Base-by-base conservation (phyloP, 2,113 vertebrate species). In the Pampusana beccarii region DNA sequence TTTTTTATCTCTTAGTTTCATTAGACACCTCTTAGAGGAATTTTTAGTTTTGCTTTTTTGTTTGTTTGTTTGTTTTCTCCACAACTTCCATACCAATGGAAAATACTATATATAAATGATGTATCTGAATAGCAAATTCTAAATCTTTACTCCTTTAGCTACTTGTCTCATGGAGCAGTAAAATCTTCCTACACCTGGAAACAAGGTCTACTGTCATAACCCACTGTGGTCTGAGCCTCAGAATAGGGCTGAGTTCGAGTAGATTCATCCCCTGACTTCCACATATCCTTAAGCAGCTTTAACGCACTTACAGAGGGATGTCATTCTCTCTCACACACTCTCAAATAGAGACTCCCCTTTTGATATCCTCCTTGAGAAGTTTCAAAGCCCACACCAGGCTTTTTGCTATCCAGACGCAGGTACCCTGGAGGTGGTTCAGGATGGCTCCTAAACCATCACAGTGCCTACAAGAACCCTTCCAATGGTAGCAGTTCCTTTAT, bases 281-380 rank as follows among this genome's bases (percentile, higher is more conserved):
- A 38, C 26, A 23, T 19, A 50, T 23, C 14, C 40, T 69, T 64
- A 64, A 51, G 46, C 3, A 7, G 26, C 11, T 58, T 56, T 19
- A 40, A 16, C 1, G 2, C 1, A 2, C 9, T 19, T 38, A 26
- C 10, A 75, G 57, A 53, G 0, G 1, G n/a, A 62, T 54, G 17
- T 10, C 19, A 44, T 38, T 72, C 29, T 79, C 56, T 51, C 61
- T 75, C 36, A n/a, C 29, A 10, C 23, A 18, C 40, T 78, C 51
- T 69, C 23, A 85, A 24, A 61, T 42, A 40, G 29, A 62, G 36
- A 36, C 11, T 71, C 7, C 10, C 8, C 20, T 23, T 73, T 58
- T 62, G 23, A 86, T 36, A 71, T 34, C 38, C 15, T 42, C 10
- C 15, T 23, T 54, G 31, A 72, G 26, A 5, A 79, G n/a, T 48